These are phyloP conservation scores for Alviniconcha strummeri DNA, from an alignment of 2,888 invertebrate genomes.

Conservation along the genomic window DNA sequence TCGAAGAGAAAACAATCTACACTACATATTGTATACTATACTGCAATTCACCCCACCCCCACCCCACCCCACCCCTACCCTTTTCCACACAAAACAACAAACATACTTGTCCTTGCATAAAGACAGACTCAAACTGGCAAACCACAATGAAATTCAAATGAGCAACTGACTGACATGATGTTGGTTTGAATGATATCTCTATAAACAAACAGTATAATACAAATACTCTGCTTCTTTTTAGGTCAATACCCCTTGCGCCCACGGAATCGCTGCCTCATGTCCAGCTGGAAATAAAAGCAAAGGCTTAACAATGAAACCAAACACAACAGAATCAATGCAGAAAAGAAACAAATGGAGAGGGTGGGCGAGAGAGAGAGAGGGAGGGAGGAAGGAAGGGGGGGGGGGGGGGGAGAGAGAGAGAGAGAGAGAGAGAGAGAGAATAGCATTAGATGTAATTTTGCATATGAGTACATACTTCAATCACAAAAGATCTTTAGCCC, in stretches of 20 bases:
- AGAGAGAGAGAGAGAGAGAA: constrained; percentile 4
- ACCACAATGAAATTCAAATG: no score
- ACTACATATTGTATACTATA: no score
- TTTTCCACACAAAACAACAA: no score
- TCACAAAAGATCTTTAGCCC: neutral
- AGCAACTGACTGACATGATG: no score
- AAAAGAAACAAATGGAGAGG: neutral
- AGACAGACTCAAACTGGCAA: no score
- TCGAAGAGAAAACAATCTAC: no score
- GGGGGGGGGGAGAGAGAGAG: constrained; percentile 5
- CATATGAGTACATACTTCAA: neutral
- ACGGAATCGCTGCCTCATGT: constrained; percentile 59
- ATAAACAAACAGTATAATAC: no score
- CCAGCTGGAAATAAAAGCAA: constrained; percentile 48
- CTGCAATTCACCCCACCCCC: no score
- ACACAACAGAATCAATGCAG: neutral
- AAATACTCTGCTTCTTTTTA: neutral
- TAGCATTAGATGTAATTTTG: neutral
- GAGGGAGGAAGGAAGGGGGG: neutral
- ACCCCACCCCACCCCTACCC: no score
- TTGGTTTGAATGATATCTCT: no score
- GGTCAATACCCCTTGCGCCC: constrained; percentile 57
- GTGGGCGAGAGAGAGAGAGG: neutral
- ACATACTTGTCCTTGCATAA: no score
- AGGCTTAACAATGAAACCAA: neutral